A percentile compares a stretch with the other conserved stretches of the same genome.
Evolutionary conservation across 2,113 vertebrate genomes (phyloP).

Genomic region (Mormoops blainvillei): DNA sequence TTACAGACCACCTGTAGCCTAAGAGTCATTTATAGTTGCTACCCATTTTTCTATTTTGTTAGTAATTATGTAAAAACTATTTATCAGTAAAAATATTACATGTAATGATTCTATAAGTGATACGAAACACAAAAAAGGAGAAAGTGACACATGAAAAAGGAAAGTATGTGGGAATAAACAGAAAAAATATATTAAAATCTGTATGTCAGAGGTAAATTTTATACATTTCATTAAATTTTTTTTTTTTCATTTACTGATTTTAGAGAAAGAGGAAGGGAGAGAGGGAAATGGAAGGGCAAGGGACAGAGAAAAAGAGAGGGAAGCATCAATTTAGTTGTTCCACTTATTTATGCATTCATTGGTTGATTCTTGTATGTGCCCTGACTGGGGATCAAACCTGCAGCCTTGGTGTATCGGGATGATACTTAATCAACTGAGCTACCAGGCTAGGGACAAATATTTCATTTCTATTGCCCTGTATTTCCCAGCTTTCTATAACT

Average conservation of each 20-base stretch:
- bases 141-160: constrained; percentile 23
- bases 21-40: background rate
- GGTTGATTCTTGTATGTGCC: too few species aligned
- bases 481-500: constrained; percentile 24
- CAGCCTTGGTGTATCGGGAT: too few species aligned
- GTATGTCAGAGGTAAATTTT: background rate
- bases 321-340: too few species aligned
- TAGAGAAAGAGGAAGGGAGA: too few species aligned
- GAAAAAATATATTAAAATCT: background rate
- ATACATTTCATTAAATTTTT: background rate
- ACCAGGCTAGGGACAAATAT: background rate
- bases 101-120: background rate
- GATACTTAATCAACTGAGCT: too few species aligned
- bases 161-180: background rate
- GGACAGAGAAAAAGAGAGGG: too few species aligned
- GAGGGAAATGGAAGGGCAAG: too few species aligned
- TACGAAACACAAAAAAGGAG: background rate
- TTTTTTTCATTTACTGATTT: background rate
- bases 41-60: background rate
- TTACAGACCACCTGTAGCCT: background rate
- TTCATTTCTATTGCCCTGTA: background rate
- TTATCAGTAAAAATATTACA: constrained; percentile 5
- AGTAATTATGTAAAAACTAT: background rate
- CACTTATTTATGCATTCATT: too few species aligned
- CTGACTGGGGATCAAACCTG: background rate